Percentiles rank a stretch among this genome's conserved stretches.
These are phyloP conservation scores for Aspidapion aeneum DNA, from an alignment of 2,888 invertebrate genomes.

Conservation along the genomic window DNA sequence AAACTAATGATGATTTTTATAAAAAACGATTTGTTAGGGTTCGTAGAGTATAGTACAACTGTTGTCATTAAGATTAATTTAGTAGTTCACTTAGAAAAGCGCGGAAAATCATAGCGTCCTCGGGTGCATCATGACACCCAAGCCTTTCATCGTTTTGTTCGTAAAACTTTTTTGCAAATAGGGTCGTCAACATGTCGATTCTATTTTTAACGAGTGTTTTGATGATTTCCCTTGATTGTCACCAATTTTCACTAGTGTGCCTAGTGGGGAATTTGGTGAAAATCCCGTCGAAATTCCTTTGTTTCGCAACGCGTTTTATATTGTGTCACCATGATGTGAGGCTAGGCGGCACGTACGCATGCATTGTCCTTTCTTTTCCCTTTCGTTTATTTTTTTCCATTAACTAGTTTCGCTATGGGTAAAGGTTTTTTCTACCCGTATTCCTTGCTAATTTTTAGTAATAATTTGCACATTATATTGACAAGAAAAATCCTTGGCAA, in stretches of 20 bases:
- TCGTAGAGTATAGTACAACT: conserved; percentile 16
- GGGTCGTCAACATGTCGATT: conserved; percentile 7
- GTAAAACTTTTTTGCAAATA: conserved; percentile 19
- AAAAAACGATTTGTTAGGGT: conserved; percentile 17
- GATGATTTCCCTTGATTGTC: neutral
- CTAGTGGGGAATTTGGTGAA: neutral
- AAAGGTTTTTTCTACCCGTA: too few relatives aligned
- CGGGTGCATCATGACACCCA: conserved; percentile 12
- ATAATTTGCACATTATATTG: conserved; percentile 18
- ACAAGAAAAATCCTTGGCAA: conserved; percentile 15
- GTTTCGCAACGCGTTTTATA: conserved; percentile 6
- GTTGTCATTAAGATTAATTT: conserved; percentile 21
- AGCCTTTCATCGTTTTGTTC: conserved; percentile 16
- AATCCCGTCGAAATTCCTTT: conserved; percentile 1
- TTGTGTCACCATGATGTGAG: conserved; percentile 11
- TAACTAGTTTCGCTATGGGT: too few relatives aligned
- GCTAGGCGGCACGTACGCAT: conserved; percentile 23
- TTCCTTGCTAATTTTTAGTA: conserved; percentile 3
- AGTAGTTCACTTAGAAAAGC: conserved; percentile 26
- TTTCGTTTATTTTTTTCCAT: conserved; percentile 21
- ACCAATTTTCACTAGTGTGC: neutral
- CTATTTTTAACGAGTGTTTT: neutral
- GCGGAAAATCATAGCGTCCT: conserved; percentile 21
- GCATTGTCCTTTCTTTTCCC: conserved; percentile 17
- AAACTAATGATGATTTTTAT: conserved; percentile 21